Conservation (phyloP, 1,140 invertebrate genomes). For the Cephus cinctus region DNA sequence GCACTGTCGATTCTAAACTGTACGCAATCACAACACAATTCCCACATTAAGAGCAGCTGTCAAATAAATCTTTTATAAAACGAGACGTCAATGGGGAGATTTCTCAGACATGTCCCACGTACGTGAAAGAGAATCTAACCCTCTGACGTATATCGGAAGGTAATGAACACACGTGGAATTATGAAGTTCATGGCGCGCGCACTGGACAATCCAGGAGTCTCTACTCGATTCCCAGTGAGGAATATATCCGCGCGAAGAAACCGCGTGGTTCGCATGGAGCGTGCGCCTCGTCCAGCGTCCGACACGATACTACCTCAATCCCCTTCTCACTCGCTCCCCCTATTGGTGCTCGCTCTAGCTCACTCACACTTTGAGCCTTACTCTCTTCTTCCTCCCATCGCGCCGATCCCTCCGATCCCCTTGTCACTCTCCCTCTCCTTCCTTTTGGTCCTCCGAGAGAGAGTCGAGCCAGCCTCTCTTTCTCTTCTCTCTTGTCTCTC, state of each 20-base stretch:
- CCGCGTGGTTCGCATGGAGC: conserved; percentile 46
- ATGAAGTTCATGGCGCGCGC: too few relatives aligned
- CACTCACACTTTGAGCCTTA: conserved; percentile 8
- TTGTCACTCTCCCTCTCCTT: not conserved
- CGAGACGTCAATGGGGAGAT: too few relatives aligned
- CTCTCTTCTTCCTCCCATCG: not conserved
- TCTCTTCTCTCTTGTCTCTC: not conserved
- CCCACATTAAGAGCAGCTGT: too few relatives aligned
- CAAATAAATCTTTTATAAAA: too few relatives aligned
- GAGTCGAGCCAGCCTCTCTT: too few relatives aligned
- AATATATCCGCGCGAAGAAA: conserved; percentile 34
- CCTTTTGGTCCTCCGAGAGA: too few relatives aligned
- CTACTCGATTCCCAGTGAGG: too few relatives aligned
- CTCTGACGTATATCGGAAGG: conserved; percentile 2
- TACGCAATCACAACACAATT: too few relatives aligned
- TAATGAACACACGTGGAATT: not conserved
- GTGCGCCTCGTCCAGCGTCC: conserved; percentile 54
- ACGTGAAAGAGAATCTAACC: too few relatives aligned
- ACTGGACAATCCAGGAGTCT: too few relatives aligned
- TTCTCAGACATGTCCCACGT: too few relatives aligned
- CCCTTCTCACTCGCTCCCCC: conserved; percentile 37
- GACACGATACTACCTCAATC: conserved; percentile 52
- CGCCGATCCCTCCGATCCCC: conserved; percentile 2
- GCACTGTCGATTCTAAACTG: too few relatives aligned
- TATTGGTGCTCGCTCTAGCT: conserved; percentile 36